Evolutionary conservation across 2,797 vertebrate species (phyloP), one percentile per base, ranked within the genome.

Genomic region (Telmatherina bonti): DNA sequence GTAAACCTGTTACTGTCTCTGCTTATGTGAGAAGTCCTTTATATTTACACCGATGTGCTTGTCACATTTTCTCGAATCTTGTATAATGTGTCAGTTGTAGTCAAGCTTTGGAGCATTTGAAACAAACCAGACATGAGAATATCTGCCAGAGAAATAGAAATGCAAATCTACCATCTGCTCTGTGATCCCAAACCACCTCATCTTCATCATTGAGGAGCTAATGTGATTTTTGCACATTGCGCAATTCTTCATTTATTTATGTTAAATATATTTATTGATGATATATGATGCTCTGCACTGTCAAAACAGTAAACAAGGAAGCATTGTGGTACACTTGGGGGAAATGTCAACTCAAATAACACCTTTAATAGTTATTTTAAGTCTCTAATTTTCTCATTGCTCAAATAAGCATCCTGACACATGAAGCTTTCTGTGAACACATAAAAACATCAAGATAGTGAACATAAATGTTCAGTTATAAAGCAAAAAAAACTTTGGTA

Each of bases 141-240:
- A 73, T 89, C 83, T 83, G 77, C 30, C 72, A 75, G 70, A 82
- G 81, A 83, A 86, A 91, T 83, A 80, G 60, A 84, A 88, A 93
- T 93, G 93, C 89, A 91, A 94, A 94, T 93, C 78, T 66, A 78
- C 92, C 92, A 93, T 93, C 92, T 94, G 93, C 67, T 91, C 88
- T 86, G 79, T 89, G 85, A 91, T 91, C 85, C 78, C 79, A 78
- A 85, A 88, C 71, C 84, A 85, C 81, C 63, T 78, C 75, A 76
- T 72, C 71, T 85, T 86, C 74, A 84, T 88, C 79, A 78, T 79
- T 87, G 64, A 81, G 58, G 55, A 74, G 61, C 72, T 70, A 82
- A 86, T 84, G 78, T 55, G 76, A 74, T 58, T 61, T 62, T 80
- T 79, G 66, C 60, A 60, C 52, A 41, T 36, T 47, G 67, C 61